These are phyloP conservation scores for Parazoanthus darwini DNA, from an alignment of 92 coral and sea anemone species.

Conservation along the genomic window DNA sequence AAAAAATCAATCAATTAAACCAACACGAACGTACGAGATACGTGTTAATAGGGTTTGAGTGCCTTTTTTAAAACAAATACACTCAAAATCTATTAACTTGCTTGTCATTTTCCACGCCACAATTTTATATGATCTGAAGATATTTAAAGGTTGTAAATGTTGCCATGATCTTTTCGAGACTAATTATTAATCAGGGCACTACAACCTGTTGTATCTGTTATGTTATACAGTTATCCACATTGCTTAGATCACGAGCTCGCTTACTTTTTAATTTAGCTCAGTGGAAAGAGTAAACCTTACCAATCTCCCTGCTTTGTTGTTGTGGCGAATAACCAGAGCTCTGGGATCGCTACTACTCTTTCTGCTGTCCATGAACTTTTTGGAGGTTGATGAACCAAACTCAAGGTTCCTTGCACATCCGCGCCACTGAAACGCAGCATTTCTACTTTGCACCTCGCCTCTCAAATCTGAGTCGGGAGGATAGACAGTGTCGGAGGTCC, in stretches of 20 bases:
- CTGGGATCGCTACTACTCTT: slow-evolving; percentile 71
- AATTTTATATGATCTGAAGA: slow-evolving; percentile 1
- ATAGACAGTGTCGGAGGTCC: slow-evolving; percentile 22
- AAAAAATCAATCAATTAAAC: no score
- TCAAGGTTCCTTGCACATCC: slow-evolving; percentile 75
- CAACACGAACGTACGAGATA: no score
- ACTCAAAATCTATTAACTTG: not conserved
- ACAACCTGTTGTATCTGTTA: not conserved
- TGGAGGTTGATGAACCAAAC: slow-evolving; percentile 74
- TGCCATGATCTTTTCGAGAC: slow-evolving; percentile 4
- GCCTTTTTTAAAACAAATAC: no score
- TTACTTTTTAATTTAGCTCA: not conserved
- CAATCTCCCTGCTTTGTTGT: slow-evolving; percentile 89
- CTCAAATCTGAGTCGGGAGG: slow-evolving; percentile 48
- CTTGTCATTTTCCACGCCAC: not conserved
- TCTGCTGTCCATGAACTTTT: slow-evolving; percentile 65
- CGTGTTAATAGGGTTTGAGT: no score
- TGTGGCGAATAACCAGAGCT: slow-evolving; percentile 75
- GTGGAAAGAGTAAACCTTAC: slow-evolving; percentile 52
- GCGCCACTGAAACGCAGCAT: slow-evolving; percentile 65
- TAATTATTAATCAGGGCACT: not conserved
- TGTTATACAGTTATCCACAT: not conserved
- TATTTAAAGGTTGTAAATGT: not conserved
- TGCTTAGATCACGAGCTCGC: not conserved
- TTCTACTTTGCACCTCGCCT: slow-evolving; percentile 33